Evolutionary conservation across 1,140 invertebrate species (phyloP), one percentile per base, ranked within the genome.

Genomic region (Sitobion miscanthi): DNA sequence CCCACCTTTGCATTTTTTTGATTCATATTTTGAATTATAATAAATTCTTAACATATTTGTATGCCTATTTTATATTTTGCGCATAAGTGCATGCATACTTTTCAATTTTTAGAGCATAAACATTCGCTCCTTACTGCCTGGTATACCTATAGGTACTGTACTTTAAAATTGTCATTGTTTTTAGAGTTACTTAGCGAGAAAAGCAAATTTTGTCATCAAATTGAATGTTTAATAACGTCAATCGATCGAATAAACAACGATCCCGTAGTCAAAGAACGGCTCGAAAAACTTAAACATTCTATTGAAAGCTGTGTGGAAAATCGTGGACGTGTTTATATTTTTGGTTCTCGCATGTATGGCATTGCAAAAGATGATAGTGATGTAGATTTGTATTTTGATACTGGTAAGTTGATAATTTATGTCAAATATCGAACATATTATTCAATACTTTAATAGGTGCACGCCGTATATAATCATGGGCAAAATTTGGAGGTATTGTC

Each of bases 321-420:
- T 69, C 49, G 45, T 35, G 90, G 90, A 52, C 21, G 25, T 2
- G 69, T 92, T 92, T 52, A 92, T 49, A 20, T 92, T 83, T 96
- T 96, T 94, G 96, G 96, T 85, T 96, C 96, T 11, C 95, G 96
- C 85, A 93, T 95, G 35, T 95, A 95, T 38, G 95, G 95, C 11
- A 93, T 96, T 62, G 95, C 94, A 11, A 94, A 95, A 62, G 77
- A 90, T 25, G 95, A 95, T 38, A 96, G 96, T 94, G 95, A 96
- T 94, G 94, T 96, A 82, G 96, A 96, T 94, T 94, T 96, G 49
- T 96, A 96, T 94, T 94, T 96, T 30, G 96, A 96, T 94, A 95
- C 95, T 89, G 95, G 95, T 94, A 94, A 92, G 57, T 38, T 90
- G 77, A 45, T 38, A 42, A 25, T 54, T 52, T 25, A 90, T 69